phyloP scores from a whole-genome alignment of 2,797 vertebrate genomes.

The Pseudopleuronectes americanus region DNA sequence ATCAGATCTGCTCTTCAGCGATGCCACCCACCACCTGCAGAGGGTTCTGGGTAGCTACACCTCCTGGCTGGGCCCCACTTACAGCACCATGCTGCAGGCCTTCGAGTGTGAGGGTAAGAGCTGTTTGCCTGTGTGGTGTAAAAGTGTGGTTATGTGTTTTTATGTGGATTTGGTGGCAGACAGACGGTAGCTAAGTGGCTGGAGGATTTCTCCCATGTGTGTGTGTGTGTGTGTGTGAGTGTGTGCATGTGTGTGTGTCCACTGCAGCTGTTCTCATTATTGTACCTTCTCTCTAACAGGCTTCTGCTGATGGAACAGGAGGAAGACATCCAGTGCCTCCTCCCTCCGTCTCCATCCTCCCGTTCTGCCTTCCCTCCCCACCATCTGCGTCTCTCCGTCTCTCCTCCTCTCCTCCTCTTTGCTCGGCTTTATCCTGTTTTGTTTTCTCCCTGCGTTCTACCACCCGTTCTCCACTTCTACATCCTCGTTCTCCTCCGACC shows the following conservation, averaged over 20 bases:
- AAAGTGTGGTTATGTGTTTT: constrained; percentile 19
- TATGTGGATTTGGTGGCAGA: constrained; percentile 45
- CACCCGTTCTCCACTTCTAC: constrained; percentile 12
- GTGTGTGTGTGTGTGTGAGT: constrained; percentile 29
- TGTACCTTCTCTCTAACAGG: constrained; percentile 71
- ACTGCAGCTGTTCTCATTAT: constrained; percentile 69
- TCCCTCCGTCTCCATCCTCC: constrained; percentile 56
- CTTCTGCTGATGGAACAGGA: constrained; percentile 80
- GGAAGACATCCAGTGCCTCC: constrained; percentile 63
- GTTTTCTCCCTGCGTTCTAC: constrained; percentile 13
- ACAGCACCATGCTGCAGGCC: constrained; percentile 83
- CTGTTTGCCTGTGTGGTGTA: constrained; percentile 12
- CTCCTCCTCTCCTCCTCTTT: constrained; percentile 17
- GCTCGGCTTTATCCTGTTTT: constrained; percentile 19
- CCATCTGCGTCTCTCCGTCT: constrained; percentile 60
- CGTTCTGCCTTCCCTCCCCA: constrained; percentile 49
- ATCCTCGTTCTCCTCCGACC: constrained; percentile 35
- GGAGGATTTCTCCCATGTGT: constrained; percentile 14
- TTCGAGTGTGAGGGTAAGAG: constrained; percentile 87
- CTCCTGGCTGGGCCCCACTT: constrained; percentile 85
- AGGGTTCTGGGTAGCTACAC: constrained; percentile 84
- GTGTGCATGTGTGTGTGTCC: constrained; percentile 30
- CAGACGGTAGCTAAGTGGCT: constrained; percentile 38
- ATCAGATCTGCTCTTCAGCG: constrained; percentile 83
- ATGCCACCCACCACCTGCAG: constrained; percentile 84